Percentiles rank a stretch among this genome's conserved stretches.
Evolutionary conservation across 92 coral and sea anemone genomes (phyloP).

Genomic region (Siderastrea radians): DNA sequence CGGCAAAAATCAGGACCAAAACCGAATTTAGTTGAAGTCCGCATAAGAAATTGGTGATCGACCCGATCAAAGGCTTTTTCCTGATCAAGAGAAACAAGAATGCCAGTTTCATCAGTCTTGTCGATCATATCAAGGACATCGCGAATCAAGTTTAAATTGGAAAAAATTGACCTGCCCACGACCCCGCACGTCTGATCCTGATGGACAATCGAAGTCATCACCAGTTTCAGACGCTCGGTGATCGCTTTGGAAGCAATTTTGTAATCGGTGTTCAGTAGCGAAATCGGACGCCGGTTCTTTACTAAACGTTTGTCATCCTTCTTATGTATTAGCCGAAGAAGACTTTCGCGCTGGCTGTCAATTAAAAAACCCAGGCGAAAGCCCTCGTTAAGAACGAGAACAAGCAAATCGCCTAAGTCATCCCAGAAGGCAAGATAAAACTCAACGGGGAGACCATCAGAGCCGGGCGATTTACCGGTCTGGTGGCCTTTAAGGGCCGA

Average conservation of each 20-base stretch:
- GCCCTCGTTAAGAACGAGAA: not conserved
- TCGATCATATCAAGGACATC: conserved; percentile 4
- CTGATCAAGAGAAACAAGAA: conserved; percentile 29
- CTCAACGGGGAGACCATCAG: conserved; percentile 3
- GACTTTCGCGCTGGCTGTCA: not conserved
- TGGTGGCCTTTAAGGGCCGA: not conserved
- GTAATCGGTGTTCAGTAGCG: not conserved
- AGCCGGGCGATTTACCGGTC: conserved; percentile 33
- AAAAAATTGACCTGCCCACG: conserved; percentile 10
- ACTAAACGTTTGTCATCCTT: not conserved
- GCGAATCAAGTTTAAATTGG: conserved; percentile 4
- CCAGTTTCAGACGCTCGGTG: not conserved
- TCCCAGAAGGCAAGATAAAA: conserved; percentile 12
- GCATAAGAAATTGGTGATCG: conserved; percentile 6
- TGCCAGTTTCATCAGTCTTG: conserved; percentile 15
- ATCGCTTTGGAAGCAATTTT: not conserved
- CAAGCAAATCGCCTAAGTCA: not conserved
- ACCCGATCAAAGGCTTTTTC: conserved; percentile 42
- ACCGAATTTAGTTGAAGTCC: not conserved
- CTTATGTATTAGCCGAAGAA: not conserved
- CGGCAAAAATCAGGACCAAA: conserved; percentile 45
- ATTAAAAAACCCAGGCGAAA: not conserved
- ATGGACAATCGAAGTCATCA: not conserved
- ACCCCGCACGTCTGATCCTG: conserved; percentile 34
- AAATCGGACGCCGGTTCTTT: conserved; percentile 28